phyloP scores from a whole-genome alignment of 2,888 invertebrate species.

The Alcis repandata region DNA sequence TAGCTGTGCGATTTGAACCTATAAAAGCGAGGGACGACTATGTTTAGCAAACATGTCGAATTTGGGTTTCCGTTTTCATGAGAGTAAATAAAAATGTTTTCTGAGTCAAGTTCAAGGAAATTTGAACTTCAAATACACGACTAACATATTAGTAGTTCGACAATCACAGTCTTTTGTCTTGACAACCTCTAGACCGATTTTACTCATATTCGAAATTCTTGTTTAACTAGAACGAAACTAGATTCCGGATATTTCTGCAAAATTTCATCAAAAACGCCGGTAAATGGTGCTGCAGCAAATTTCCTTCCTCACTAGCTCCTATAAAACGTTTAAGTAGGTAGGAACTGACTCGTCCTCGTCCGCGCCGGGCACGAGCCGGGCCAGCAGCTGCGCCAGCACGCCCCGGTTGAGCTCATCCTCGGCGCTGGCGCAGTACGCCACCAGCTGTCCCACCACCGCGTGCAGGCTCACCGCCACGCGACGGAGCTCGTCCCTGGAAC shows the following conservation, averaged over 20 bases:
- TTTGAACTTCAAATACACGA: background rate
- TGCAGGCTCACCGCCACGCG: constrained; percentile 89
- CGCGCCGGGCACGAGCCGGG: constrained; percentile 61
- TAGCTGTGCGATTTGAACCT: constrained; percentile 17
- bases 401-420: constrained; percentile 93
- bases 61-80: constrained; percentile 37
- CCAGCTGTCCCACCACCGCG: constrained; percentile 89
- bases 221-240: too few species aligned
- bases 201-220: too few species aligned
- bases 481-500: constrained; percentile 88
- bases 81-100: constrained; percentile 19
- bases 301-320: too few species aligned
- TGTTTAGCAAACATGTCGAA: constrained; percentile 31
- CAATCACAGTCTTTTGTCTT: too few species aligned
- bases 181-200: too few species aligned
- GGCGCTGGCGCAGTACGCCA: constrained; percentile 91
- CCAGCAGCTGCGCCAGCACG: constrained; percentile 87
- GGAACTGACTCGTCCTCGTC: constrained; percentile 48
- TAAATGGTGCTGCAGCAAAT: too few species aligned
- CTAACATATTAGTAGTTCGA: background rate
- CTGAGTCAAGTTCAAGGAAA: constrained; percentile 36
- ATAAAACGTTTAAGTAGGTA: too few species aligned
- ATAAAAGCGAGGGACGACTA: constrained; percentile 13
- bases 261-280: too few species aligned
- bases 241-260: too few species aligned